These are phyloP conservation scores for Callaeas wilsoni DNA, from an alignment of 2,113 vertebrate species.

Conservation along the genomic window DNA sequence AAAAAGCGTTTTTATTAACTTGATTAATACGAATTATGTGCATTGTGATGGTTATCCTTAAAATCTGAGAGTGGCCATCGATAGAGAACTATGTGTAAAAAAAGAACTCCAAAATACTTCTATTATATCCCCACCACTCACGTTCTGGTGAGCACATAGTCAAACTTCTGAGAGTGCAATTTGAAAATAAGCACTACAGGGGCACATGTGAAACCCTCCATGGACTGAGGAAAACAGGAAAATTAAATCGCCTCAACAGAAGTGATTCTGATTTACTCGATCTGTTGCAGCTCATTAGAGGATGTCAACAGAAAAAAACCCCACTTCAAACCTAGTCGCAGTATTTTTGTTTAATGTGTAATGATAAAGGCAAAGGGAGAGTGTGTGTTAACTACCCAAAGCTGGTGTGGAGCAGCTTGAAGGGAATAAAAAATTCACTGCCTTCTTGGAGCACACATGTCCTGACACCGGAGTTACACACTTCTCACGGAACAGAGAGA, in stretches of 20 bases:
- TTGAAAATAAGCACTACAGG: neutral
- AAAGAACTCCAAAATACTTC: neutral
- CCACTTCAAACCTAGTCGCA: neutral
- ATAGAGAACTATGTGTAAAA: neutral
- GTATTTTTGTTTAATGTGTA: neutral
- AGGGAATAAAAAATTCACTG: accelerated
- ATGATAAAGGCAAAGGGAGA: accelerated
- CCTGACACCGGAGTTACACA: neutral
- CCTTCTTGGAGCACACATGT: neutral
- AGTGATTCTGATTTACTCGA: neutral
- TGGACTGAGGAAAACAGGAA: neutral
- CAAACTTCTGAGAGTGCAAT: neutral
- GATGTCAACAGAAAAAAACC: neutral
- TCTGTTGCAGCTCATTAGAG: neutral
- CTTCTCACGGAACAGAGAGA: neutral
- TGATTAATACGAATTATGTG: neutral
- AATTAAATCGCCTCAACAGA: neutral
- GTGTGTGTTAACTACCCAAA: neutral
- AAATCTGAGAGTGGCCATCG: neutral
- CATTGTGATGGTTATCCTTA: neutral
- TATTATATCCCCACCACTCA: neutral
- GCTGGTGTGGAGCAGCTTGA: neutral
- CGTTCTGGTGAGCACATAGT: neutral
- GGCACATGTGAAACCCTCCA: neutral
- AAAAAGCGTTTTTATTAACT: neutral